Evolutionary conservation across 2,797 vertebrate species (phyloP), one percentile per base, ranked within the genome.

Genomic region (Todus mexicanus): DNA sequence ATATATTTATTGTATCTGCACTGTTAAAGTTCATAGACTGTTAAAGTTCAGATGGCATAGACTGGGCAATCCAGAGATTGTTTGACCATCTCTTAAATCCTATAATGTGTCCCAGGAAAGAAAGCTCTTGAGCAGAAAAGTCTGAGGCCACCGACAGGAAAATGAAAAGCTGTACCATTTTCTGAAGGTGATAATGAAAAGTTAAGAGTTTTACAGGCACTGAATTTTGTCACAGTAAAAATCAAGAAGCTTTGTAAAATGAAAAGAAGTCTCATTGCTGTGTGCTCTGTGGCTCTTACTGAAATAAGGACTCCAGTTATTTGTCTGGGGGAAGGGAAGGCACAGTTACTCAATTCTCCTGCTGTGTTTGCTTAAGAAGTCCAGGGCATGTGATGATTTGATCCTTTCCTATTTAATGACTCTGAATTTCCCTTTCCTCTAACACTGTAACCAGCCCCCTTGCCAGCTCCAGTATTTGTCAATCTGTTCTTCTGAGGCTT

Each of bases 341-440:
- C 81, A 70, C 15, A 35, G 53, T 53, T 66, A 68, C 59, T 64
- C 59, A 61, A 54, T 83, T 83, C 66, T 81, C 78, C 68, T 96
- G 38, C 68, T 79, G 31, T 77, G 74, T 87, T 92, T 92, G 77
- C 60, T 91, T 89, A 53, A 87, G 54, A 86, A 76, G 48, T 76
- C 59, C 35, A 69, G 23, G 12, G 82, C 77, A 78, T 5, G 4
- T 72, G 84, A 82, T 64, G 75, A 93, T 71, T 53, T 64, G 59
- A 89, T 73, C 68, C 63, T 78, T 48, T 87, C 65, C 71, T 88
- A 78, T 78, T 95, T 94, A 96, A 95, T 69, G 93, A 92, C 61
- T 84, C 76, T n/a, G 66, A 96, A 91, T 95, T 93, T 79, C 60
- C 60, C 70, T 84, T 77, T 92, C 40, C 29, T 56, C 42, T 68